Base-by-base conservation (phyloP, 1,140 invertebrate genomes). In the Nylanderia fulva region DNA sequence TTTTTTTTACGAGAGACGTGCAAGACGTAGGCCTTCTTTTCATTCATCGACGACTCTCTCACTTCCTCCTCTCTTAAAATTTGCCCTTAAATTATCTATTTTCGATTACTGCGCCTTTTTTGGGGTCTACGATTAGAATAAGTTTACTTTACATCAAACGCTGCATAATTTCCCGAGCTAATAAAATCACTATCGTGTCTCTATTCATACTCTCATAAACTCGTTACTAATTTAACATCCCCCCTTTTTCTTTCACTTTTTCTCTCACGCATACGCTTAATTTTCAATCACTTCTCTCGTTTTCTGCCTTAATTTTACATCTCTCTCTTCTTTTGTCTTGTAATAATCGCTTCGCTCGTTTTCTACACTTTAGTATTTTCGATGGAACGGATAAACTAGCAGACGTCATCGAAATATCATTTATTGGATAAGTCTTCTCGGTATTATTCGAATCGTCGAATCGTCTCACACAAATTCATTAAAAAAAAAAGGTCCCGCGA, bases 151-250 rank as follows among this genome's bases (percentile, higher is more conserved):
- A 93, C 92, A 93, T 88, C 90, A 69, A 93, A 91, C 85, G 90
- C 83, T 86, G 88, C 88, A 39, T 91, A 88, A 52, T 85, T 82
- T 87, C 79, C 88, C 91, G 90, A 93, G 90, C 91, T 94, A 94
- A 93, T 92, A 93, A 92, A 93, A 93, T 94, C 90, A 93, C 93
- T 93, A 93, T 94, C 85, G 91, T 92, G 90, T 93, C 93, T 93
- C 93, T 94, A 93, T 91, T 92, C 88, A 90, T 91, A 93, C 36
- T 61, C 48, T 52, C 45, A 91, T 93, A 93, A 94, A 93, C 91
- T 93, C 85, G 86, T 94, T 86, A 93, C 90, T 93, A 93, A 92
- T 94, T 94, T 68, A 94, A 94, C 93, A 93, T 91, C 68, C 29
- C 29, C 29, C 29, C 27, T 64, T 7, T 21, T 11, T 18, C 8